Evolutionary conservation across 2,797 vertebrate species (phyloP).

Genomic region (Lacerta agilis): DNA sequence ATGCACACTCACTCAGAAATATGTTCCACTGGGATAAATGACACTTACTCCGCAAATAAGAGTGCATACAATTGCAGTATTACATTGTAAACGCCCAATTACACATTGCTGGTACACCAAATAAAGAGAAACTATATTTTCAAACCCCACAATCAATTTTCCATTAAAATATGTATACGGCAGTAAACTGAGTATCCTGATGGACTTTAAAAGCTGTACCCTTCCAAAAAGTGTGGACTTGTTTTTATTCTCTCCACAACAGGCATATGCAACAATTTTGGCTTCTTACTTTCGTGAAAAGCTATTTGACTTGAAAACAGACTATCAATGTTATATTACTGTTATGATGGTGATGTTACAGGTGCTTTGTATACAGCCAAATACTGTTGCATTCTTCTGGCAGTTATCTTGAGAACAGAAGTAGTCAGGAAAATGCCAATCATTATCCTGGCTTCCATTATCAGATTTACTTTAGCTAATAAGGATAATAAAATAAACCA

Average conservation of each 20-base stretch:
- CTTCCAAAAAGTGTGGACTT: neutral
- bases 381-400: neutral
- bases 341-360: neutral
- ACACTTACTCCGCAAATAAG: neutral
- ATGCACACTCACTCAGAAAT: neutral
- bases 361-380: neutral
- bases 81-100: rapidly evolving
- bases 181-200: neutral
- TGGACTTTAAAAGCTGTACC: neutral
- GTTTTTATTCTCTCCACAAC: neutral
- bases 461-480: neutral
- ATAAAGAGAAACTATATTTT: rapidly evolving
- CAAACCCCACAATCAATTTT: neutral
- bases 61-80: neutral
- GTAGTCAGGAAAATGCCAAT: neutral
- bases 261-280: neutral
- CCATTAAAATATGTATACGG: rapidly evolving
- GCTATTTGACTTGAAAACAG: constrained; percentile 6
- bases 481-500: constrained; percentile 2
- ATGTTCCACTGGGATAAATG: neutral
- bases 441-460: neutral
- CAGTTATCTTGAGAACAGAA: neutral
- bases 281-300: neutral
- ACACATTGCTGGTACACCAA: rapidly evolving
- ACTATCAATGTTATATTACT: neutral